Conservation (phyloP, 1,140 invertebrate species). For the Dreissena rostriformis region DNA sequence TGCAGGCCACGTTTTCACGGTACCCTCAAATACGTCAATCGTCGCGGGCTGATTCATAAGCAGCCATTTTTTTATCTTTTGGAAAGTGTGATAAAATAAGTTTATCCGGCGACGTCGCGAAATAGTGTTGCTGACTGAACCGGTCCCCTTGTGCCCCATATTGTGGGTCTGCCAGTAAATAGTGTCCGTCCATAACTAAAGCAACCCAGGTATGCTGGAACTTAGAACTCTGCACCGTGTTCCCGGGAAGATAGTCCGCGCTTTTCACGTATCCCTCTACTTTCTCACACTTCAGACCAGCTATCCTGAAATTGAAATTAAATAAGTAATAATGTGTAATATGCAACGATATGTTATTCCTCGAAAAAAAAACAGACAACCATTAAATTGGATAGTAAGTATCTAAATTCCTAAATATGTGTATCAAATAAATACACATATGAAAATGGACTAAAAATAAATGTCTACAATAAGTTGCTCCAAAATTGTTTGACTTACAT, state of each 20-base stretch:
- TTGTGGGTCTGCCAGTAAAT: constrained; percentile 67
- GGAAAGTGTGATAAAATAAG: constrained; percentile 73
- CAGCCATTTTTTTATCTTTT: constrained; percentile 73
- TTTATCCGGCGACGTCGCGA: constrained; percentile 71
- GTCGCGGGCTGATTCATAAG: constrained; percentile 70
- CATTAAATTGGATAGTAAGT: neutral
- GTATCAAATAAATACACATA: neutral
- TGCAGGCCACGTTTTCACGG: constrained; percentile 74
- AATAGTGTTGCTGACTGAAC: constrained; percentile 73
- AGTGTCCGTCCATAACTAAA: constrained; percentile 68
- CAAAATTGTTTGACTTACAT: too few relatives aligned
- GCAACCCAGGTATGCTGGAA: constrained; percentile 73
- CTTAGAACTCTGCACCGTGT: constrained; percentile 62
- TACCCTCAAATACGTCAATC: constrained; percentile 69
- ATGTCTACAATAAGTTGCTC: too few relatives aligned
- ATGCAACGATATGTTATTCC: neutral
- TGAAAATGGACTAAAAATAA: too few relatives aligned
- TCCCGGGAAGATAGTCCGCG: constrained; percentile 70
- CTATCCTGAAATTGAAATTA: constrained; percentile 58
- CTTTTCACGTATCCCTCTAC: constrained; percentile 73
- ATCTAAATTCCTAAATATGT: neutral
- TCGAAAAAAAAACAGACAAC: neutral
- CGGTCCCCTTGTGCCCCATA: constrained; percentile 69
- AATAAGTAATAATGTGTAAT: constrained; percentile 17
- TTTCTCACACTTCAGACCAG: constrained; percentile 72